phyloP scores from a whole-genome alignment of 2,113 vertebrate genomes.

The Hippocampus mohnikei region DNA sequence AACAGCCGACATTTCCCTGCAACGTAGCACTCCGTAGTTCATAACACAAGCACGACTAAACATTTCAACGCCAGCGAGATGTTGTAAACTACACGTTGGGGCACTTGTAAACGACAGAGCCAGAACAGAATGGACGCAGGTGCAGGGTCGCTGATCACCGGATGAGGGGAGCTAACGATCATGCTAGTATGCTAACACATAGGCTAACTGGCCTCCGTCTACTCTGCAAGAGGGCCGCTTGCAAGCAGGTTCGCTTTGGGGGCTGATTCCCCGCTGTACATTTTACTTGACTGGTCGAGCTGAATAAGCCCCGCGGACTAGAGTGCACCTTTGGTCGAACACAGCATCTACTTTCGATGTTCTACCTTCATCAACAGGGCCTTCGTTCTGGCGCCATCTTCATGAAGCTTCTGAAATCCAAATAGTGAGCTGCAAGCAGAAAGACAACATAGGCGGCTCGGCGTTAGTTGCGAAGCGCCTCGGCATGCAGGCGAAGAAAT shows the following conservation, averaged over 20 bases:
- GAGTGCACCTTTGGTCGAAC: conserved; percentile 6
- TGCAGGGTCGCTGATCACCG: conserved; percentile 46
- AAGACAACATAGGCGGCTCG: conserved; percentile 75
- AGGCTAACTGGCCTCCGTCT: conserved; percentile 58
- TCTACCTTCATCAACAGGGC: conserved; percentile 93
- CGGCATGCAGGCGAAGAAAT: conserved; percentile 17
- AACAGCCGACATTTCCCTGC: conserved; percentile 7
- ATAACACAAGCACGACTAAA: background rate
- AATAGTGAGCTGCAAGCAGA: conserved; percentile 86
- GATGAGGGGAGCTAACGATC: conserved; percentile 46
- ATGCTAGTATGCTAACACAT: conserved; percentile 37
- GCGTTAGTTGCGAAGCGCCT: conserved; percentile 57
- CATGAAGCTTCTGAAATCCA: conserved; percentile 95
- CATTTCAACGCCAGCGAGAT: background rate
- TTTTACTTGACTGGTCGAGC: too few species aligned
- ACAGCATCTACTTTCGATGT: conserved; percentile 21
- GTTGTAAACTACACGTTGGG: background rate
- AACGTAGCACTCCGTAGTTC: background rate
- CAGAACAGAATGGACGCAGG: conserved; percentile 41
- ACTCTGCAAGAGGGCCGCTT: conserved; percentile 43
- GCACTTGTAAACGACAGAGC: background rate
- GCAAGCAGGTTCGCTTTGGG: conserved; percentile 5
- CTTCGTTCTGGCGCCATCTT: conserved; percentile 99
- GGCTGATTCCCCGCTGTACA: conserved; percentile 25
- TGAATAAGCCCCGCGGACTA: background rate